Conservation (phyloP, 2,797 vertebrate genomes). For the Avahi laniger region DNA sequence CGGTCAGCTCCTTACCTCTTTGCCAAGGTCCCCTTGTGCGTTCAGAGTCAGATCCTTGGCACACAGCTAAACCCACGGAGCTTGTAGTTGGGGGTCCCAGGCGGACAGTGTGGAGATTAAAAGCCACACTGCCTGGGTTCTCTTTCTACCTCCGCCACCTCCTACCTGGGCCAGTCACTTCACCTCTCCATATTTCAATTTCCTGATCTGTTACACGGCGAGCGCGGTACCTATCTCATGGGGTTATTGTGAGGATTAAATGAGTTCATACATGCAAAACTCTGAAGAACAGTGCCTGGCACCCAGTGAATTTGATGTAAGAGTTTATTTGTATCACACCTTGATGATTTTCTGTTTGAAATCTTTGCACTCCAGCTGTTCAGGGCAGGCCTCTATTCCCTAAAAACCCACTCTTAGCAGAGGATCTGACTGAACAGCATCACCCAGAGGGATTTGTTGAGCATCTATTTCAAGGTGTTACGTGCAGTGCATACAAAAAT, state of each 20-base stretch:
- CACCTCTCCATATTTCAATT: not conserved
- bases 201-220: not conserved
- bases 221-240: fast-evolving
- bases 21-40: not conserved
- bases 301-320: not conserved
- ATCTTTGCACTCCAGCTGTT: not conserved
- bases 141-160: not conserved
- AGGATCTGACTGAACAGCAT: not conserved
- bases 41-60: not conserved
- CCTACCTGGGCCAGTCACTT: not conserved
- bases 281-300: not conserved
- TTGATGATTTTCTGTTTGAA: not conserved
- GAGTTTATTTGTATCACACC: not conserved
- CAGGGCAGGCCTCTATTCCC: not conserved
- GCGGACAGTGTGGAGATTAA: not conserved
- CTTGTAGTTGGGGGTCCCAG: not conserved
- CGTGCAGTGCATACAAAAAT: not conserved
- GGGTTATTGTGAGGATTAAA: not conserved
- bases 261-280: not conserved
- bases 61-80: not conserved
- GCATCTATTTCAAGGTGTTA: too few species aligned
- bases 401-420: not conserved
- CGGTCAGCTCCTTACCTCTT: not conserved
- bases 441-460: not conserved
- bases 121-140: not conserved